Evolutionary conservation across 2,888 invertebrate species (phyloP).

Genomic region (Harpalus rufipes): DNA sequence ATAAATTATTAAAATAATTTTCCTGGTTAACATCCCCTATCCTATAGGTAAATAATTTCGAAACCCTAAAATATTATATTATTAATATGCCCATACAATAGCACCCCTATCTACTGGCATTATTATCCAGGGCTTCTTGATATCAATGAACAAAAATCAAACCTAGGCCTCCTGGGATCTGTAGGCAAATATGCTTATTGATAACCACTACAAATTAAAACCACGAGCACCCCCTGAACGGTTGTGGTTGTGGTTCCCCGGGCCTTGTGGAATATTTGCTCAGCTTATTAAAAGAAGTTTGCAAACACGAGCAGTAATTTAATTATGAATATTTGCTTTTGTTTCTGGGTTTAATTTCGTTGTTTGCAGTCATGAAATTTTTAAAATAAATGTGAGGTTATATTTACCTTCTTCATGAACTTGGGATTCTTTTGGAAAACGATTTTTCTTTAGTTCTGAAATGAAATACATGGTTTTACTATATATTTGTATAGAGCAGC

Average conservation of each 20-base stretch:
- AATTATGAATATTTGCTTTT: conserved; percentile 51
- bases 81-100: conserved; percentile 18
- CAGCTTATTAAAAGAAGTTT: conserved; percentile 46
- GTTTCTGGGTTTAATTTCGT: conserved; percentile 41
- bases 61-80: conserved; percentile 39
- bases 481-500: conserved; percentile 1
- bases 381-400: conserved; percentile 10
- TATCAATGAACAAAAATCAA: conserved; percentile 38
- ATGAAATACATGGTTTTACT: conserved; percentile 32
- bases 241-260: not conserved
- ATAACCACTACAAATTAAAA: conserved; percentile 66
- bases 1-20: not conserved
- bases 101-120: not conserved
- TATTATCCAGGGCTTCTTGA: conserved; percentile 1
- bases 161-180: conserved; percentile 41
- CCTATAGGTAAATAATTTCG: not conserved
- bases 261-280: conserved; percentile 34
- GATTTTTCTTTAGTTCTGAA: conserved; percentile 29
- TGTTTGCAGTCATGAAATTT: not conserved
- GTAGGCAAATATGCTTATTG: conserved; percentile 62
- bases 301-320: conserved; percentile 39
- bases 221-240: not conserved
- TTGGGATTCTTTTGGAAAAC: conserved; percentile 32
- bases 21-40: not conserved
- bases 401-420: conserved; percentile 43